Evolutionary conservation across 2,113 vertebrate species (phyloP).

Genomic region (Brachyistius frenatus): DNA sequence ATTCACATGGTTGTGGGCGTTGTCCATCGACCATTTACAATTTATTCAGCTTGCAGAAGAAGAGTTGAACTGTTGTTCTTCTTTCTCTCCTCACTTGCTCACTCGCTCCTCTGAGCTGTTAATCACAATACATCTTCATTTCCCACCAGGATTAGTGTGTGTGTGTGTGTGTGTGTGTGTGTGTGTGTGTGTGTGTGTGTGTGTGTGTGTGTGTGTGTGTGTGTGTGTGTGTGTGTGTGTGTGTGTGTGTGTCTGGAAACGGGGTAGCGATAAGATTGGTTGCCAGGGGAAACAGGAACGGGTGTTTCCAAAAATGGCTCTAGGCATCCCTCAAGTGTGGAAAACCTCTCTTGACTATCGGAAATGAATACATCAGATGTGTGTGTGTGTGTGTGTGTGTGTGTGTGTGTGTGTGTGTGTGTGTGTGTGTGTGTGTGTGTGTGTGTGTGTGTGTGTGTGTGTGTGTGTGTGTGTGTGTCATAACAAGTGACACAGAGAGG

Average conservation of each 20-base stretch:
- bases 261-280: slow-evolving; percentile 67
- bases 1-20: neutral
- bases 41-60: slow-evolving; percentile 5
- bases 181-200: slow-evolving; percentile 3
- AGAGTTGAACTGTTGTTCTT: neutral
- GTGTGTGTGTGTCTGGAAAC: slow-evolving; percentile 23
- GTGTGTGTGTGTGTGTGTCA: no score
- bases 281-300: slow-evolving; percentile 72
- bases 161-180: slow-evolving; percentile 23
- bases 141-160: slow-evolving; percentile 27
- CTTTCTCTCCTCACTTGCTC: neutral
- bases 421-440: no score
- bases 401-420: neutral
- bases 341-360: slow-evolving; percentile 67
- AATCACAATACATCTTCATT: slow-evolving; percentile 25
- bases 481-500: no score
- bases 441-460: no score
- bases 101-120: slow-evolving; percentile 10
- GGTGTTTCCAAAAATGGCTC: slow-evolving; percentile 72
- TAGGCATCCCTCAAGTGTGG: slow-evolving; percentile 69
- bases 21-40: neutral
- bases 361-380: slow-evolving; percentile 19
- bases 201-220: slow-evolving; percentile 17
- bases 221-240: slow-evolving; percentile 6
- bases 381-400: slow-evolving; percentile 20